A percentile compares a stretch with the other conserved stretches of the same genome.
Conservation (phyloP, 2,113 vertebrate genomes). For the Oceanites oceanicus region DNA sequence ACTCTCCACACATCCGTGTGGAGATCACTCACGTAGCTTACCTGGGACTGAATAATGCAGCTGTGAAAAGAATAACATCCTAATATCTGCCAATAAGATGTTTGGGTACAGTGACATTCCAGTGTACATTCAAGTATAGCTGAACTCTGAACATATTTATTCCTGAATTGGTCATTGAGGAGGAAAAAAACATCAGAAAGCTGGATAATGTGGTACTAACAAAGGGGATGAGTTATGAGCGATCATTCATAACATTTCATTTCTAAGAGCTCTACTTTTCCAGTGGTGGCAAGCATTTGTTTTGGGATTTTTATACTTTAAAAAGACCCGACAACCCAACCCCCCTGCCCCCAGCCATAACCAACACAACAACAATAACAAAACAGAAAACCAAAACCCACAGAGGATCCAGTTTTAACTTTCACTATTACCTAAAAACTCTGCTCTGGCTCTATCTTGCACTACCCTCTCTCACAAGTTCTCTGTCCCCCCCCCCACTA, state of each 20-base stretch:
- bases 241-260: neutral
- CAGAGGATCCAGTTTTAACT: neutral
- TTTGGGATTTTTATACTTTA: neutral
- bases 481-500: fast-evolving
- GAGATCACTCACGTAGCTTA: neutral
- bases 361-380: neutral
- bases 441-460: neutral
- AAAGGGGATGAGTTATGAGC: neutral
- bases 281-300: neutral
- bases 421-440: neutral
- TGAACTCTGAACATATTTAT: neutral
- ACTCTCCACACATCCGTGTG: neutral
- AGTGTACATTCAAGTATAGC: neutral
- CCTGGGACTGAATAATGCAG: neutral
- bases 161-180: neutral
- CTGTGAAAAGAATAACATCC: neutral
- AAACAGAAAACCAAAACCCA: fast-evolving
- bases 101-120: neutral
- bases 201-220: neutral
- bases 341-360: neutral
- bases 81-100: neutral
- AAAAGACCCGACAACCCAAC: neutral
- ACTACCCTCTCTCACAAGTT: neutral
- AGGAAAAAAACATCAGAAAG: neutral
- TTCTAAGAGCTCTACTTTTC: neutral